Percentiles rank a stretch among this genome's conserved stretches.
phyloP scores from a whole-genome alignment of 2,888 invertebrate genomes.

The Ryuthela nishihirai region DNA sequence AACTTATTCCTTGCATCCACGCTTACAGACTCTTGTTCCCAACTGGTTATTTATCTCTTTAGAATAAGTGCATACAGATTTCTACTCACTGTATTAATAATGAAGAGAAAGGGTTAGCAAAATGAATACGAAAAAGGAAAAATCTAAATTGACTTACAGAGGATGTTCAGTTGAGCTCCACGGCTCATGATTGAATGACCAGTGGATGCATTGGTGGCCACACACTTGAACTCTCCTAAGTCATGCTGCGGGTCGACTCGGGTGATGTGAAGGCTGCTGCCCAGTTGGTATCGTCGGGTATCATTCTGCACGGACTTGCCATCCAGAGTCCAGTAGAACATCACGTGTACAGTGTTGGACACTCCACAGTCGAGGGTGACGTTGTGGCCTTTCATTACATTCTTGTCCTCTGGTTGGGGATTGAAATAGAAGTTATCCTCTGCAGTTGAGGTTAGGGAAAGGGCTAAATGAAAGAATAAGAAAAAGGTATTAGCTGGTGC shows the following conservation, averaged over 20 bases:
- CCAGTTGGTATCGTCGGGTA: slow-evolving; percentile 52
- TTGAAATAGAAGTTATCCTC: slow-evolving; percentile 53
- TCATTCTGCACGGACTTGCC: slow-evolving; percentile 50
- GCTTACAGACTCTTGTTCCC: no score
- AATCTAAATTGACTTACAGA: slow-evolving; percentile 48
- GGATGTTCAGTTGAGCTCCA: slow-evolving; percentile 46
- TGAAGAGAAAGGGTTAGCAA: neutral
- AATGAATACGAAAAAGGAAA: neutral
- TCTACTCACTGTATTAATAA: neutral
- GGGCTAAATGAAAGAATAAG: no score
- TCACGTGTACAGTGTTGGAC: slow-evolving; percentile 45
- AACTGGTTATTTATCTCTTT: no score
- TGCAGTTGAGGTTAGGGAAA: no score
- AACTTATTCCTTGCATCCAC: no score
- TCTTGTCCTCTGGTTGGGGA: slow-evolving; percentile 47
- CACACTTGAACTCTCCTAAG: slow-evolving; percentile 60
- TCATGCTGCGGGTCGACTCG: slow-evolving; percentile 58
- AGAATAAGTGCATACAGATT: no score
- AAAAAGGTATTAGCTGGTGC: no score
- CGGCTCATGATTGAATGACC: slow-evolving; percentile 45
- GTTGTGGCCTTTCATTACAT: slow-evolving; percentile 46
- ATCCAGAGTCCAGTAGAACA: slow-evolving; percentile 53
- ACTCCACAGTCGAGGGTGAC: slow-evolving; percentile 47
- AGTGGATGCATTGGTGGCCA: slow-evolving; percentile 55
- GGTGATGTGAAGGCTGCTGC: slow-evolving; percentile 58